Evolutionary conservation across 2,797 vertebrate species (phyloP), one percentile per base, ranked within the genome.

Genomic region (Limosa lapponica): DNA sequence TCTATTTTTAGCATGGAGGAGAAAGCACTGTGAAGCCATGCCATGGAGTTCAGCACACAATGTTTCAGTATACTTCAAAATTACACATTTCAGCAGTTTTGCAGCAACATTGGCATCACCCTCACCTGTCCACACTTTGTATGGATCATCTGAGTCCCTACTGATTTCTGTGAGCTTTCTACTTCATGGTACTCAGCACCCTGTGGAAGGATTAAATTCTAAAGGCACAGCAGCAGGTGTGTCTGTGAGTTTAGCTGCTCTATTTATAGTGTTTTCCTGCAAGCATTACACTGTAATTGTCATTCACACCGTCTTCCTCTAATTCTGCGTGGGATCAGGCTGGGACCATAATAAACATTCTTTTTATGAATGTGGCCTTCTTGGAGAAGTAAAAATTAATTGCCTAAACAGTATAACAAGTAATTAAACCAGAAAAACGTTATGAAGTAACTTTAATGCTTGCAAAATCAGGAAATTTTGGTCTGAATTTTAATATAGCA

Each of bases 221-320:
- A 59, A 84, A 90, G 59, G 49, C 65, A 67, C 13, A 88, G 65
- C 32, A 62, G 65, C 88, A 83, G 94, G 58, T 95, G 65, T 91
- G 73, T 65, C 34, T 36, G 82, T 82, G 87, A 90, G 43, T 89
- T 91, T 82, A 96, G 73, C 61, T 87, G 46, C 36, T 72, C 88
- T 95, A 93, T 88, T 92, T 91, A 91, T 93, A 83, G 73, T 52
- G 58, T 79, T 95, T 95, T 93, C 90, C 93, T 92, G 80, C 52
- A 59, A 77, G 74, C 9, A 3, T 57, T 89, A 89, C 59, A 20
- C 54, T 69, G 58, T 44, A 72, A 82, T 79, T 90, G 79, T 86
- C 75, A 71, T 77, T 95, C 44, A 83, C 7, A 8, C 34, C n/a
- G 32, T 52, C 57, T 95, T 90, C 83, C 54, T 93, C 58, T 49